Evolutionary conservation across 2,888 invertebrate species (phyloP).

Genomic region (Melanophora roralis): DNA sequence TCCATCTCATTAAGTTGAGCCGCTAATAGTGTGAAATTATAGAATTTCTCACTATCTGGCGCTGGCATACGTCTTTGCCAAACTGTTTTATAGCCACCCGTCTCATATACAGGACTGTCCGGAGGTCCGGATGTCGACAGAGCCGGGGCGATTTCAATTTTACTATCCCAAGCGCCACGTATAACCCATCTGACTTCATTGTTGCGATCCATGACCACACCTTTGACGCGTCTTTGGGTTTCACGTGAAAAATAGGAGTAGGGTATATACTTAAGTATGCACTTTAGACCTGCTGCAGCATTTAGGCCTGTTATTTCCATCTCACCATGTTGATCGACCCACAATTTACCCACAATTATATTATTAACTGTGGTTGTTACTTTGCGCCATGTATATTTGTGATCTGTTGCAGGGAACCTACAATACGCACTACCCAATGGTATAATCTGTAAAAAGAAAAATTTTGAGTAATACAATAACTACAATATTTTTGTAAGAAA

Average conservation of each 20-base stretch:
- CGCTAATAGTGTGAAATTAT: conserved; percentile 96
- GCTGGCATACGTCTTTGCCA: conserved; percentile 92
- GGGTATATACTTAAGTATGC: conserved; percentile 97
- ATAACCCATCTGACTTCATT: conserved; percentile 87
- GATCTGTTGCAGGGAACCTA: conserved; percentile 82
- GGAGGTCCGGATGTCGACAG: conserved; percentile 82
- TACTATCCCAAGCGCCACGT: conserved; percentile 95
- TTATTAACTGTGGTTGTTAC: conserved; percentile 99
- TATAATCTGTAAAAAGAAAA: conserved; percentile 79
- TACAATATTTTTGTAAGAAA: not conserved
- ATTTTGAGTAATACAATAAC: not conserved
- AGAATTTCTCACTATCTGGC: conserved; percentile 85
- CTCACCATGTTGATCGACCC: conserved; percentile 99
- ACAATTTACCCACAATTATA: conserved; percentile 98
- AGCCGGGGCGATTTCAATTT: conserved; percentile 96
- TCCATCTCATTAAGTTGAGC: conserved; percentile 98
- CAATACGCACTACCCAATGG: conserved; percentile 86
- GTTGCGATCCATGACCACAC: conserved; percentile 84
- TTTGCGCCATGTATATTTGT: conserved; percentile 98
- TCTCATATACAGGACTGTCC: conserved; percentile 94
- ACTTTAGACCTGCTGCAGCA: conserved; percentile 92
- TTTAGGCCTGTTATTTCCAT: conserved; percentile 96
- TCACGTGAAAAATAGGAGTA: conserved; percentile 99
- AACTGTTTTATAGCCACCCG: conserved; percentile 88
- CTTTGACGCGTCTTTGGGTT: conserved; percentile 92